Conservation (phyloP, 2,113 vertebrate species). For the Myodes glareolus region DNA sequence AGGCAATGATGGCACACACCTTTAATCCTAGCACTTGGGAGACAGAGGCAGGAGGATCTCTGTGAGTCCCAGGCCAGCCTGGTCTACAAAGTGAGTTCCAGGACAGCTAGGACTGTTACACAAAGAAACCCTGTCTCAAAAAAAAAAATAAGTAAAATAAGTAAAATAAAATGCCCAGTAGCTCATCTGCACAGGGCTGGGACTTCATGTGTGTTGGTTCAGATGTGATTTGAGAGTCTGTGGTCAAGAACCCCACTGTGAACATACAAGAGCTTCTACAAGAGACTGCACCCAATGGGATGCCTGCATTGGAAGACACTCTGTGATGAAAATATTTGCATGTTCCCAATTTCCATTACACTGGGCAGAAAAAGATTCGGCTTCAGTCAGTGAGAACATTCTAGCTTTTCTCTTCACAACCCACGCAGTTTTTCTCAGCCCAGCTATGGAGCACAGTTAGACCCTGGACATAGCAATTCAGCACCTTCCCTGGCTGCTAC, state of each 20-base stretch:
- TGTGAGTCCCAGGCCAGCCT: no score
- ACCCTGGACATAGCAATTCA: background rate
- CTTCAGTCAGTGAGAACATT: background rate
- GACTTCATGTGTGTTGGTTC: background rate
- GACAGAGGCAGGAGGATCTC: no score
- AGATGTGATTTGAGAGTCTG: background rate
- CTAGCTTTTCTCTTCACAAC: background rate
- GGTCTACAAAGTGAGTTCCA: no score
- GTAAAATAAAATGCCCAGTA: background rate
- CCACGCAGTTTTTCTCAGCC: background rate
- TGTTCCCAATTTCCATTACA: background rate
- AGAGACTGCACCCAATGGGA: background rate
- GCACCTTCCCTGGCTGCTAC: background rate
- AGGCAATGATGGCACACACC: no score
- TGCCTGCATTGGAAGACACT: background rate
- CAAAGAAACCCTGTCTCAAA: no score
- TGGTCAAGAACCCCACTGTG: background rate
- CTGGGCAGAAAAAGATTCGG: background rate
- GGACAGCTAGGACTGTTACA: no score
- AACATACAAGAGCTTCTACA: background rate
- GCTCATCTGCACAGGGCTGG: background rate
- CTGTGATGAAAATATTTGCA: slow-evolving; percentile 24
- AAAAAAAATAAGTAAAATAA: no score
- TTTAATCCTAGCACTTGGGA: no score
- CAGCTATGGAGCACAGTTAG: background rate